A percentile compares a stretch with the other conserved stretches of the same genome.
Evolutionary conservation across 1,140 invertebrate genomes (phyloP).

Genomic region (Pseudomyrmex cubaensis): DNA sequence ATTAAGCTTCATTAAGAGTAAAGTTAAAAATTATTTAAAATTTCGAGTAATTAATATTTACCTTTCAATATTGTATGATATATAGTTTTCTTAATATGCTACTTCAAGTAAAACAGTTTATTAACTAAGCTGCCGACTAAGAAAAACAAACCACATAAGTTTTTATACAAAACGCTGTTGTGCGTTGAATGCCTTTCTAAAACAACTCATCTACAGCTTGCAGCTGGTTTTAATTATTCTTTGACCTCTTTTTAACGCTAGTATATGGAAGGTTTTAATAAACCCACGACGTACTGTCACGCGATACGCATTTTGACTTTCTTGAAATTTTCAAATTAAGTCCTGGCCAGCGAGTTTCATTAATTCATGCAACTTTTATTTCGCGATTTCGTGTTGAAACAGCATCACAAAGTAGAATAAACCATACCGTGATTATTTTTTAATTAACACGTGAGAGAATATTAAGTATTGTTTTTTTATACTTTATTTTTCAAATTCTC

Average conservation of each 20-base stretch:
- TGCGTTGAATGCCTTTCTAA: slow-evolving; percentile 6
- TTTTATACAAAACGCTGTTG: slow-evolving; percentile 18
- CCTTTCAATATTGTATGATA: not conserved
- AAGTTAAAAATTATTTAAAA: slow-evolving; percentile 2
- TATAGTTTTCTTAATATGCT: slow-evolving; percentile 34
- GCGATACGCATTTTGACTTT: slow-evolving; percentile 27
- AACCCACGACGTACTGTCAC: slow-evolving; percentile 46
- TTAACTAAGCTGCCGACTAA: slow-evolving; percentile 52
- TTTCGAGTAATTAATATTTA: not conserved
- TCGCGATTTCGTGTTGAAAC: slow-evolving; percentile 12
- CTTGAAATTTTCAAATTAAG: slow-evolving; percentile 58
- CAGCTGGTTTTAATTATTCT: slow-evolving; percentile 49
- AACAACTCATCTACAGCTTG: slow-evolving; percentile 16
- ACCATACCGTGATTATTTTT: slow-evolving; percentile 17
- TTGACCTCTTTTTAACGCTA: slow-evolving; percentile 40
- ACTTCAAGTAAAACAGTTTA: slow-evolving; percentile 56
- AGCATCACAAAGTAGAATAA: slow-evolving; percentile 10
- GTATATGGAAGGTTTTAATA: slow-evolving; percentile 40
- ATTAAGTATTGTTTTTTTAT: slow-evolving; percentile 4
- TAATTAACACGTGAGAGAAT: slow-evolving; percentile 10
- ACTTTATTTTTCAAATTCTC: too few species aligned
- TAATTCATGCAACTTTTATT: slow-evolving; percentile 34
- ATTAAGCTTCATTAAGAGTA: slow-evolving; percentile 18
- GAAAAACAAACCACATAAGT: slow-evolving; percentile 32
- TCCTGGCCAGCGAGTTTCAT: slow-evolving; percentile 5